Evolutionary conservation across 2,113 vertebrate species (phyloP).

Genomic region (Thymallus thymallus): DNA sequence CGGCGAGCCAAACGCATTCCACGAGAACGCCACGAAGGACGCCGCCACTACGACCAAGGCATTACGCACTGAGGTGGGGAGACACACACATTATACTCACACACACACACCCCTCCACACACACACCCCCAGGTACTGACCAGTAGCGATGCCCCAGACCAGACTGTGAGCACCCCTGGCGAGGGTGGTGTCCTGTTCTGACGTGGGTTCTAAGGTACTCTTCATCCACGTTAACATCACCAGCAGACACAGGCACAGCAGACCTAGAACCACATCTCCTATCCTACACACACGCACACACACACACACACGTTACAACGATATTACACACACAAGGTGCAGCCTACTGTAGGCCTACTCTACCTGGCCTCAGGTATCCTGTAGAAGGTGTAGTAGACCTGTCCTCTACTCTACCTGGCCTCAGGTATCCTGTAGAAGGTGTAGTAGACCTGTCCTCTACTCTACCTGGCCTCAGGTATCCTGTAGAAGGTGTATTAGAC

Average conservation of each 20-base stretch:
- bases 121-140: conserved; percentile 62
- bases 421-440: too few species aligned
- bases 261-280: conserved; percentile 82
- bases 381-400: too few species aligned
- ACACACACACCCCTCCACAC: background rate
- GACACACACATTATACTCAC: background rate
- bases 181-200: background rate
- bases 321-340: too few species aligned
- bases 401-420: too few species aligned
- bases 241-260: conserved; percentile 78
- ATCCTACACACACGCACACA: conserved; percentile 56
- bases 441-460: too few species aligned
- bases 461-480: too few species aligned
- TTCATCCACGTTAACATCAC: conserved; percentile 78
- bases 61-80: conserved; percentile 76
- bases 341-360: too few species aligned
- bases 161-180: conserved; percentile 69
- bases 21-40: conserved; percentile 83
- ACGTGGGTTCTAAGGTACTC: conserved; percentile 47
- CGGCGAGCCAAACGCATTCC: conserved; percentile 72
- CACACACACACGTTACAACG: too few species aligned
- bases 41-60: conserved; percentile 87
- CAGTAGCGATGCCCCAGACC: conserved; percentile 81
- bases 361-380: too few species aligned
- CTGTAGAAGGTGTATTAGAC: too few species aligned